A percentile compares a stretch with the other conserved stretches of the same genome.
phyloP scores from a whole-genome alignment of 2,113 vertebrate genomes.

The Gymnarchus niloticus region DNA sequence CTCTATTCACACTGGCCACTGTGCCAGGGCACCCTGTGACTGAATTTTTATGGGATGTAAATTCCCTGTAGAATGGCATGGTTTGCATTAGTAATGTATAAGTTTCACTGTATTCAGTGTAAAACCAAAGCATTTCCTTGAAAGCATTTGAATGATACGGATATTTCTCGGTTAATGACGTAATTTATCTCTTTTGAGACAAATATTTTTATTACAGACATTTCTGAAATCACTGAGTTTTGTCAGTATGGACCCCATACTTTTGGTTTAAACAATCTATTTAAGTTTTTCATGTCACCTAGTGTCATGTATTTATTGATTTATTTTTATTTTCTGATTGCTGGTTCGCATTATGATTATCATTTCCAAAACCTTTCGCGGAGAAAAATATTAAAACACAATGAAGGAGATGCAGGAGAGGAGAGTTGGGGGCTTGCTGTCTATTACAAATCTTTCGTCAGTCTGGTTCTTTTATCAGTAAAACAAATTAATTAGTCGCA shows the following conservation, averaged over 20 bases:
- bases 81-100: conserved; percentile 12
- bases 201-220: not conserved
- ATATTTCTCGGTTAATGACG: too few relatives aligned
- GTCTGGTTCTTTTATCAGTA: not conserved
- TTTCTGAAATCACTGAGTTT: too few relatives aligned
- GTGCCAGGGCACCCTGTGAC: too few relatives aligned
- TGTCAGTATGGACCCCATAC: not conserved
- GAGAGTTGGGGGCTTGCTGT: too few relatives aligned
- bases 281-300: too few relatives aligned
- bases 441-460: not conserved
- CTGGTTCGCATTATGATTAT: not conserved
- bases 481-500: not conserved
- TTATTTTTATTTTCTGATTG: not conserved
- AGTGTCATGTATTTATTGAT: not conserved
- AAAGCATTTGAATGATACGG: not conserved
- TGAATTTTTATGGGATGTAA: conserved; percentile 7
- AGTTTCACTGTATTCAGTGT: conserved; percentile 14
- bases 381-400: not conserved
- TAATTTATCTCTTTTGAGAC: not conserved
- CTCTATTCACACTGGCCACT: too few relatives aligned
- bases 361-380: not conserved
- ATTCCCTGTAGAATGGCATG: conserved; percentile 1
- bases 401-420: not conserved
- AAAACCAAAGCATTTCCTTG: not conserved
- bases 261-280: too few relatives aligned